A percentile compares a stretch with the other conserved stretches of the same genome.
phyloP scores from a whole-genome alignment of 2,797 vertebrate species.

The Gymnopithys bicolor region DNA sequence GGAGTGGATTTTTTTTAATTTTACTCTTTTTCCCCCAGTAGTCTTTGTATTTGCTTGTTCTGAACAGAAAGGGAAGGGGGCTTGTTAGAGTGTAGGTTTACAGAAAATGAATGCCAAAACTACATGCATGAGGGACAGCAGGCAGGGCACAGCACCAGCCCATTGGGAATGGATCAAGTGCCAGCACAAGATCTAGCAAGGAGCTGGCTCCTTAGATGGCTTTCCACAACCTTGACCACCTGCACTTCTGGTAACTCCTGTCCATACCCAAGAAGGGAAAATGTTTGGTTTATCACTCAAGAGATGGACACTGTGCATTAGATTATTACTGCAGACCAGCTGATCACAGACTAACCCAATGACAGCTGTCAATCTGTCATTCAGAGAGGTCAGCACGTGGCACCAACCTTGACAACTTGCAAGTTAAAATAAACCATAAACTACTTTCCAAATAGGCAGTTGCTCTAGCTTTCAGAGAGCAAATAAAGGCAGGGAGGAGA shows the following conservation, averaged over 20 bases:
- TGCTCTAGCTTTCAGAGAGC: not conserved
- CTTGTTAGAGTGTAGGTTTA: not conserved
- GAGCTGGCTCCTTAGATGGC: not conserved
- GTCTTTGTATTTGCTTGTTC: not conserved
- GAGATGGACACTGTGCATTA: not conserved
- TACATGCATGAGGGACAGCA: not conserved
- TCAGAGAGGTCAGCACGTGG: accelerated
- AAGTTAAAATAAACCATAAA: not conserved
- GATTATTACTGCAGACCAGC: not conserved
- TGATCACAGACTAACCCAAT: accelerated
- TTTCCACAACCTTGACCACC: not conserved
- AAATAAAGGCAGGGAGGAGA: not conserved
- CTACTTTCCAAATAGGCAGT: not conserved
- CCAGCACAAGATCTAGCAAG: not conserved
- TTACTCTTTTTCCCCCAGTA: not conserved
- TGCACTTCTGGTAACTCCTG: not conserved
- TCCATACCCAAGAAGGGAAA: not conserved
- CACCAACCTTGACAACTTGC: not conserved
- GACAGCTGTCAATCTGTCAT: accelerated
- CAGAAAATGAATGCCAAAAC: not conserved
- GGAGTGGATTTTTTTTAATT: not conserved
- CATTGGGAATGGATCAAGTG: not conserved
- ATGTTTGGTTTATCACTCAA: not conserved
- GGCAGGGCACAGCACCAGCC: not conserved
- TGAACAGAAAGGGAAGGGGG: not conserved